Evolutionary conservation across 2,888 invertebrate species (phyloP), one percentile per base, ranked within the genome.

Genomic region (Petrophora chlorosata): DNA sequence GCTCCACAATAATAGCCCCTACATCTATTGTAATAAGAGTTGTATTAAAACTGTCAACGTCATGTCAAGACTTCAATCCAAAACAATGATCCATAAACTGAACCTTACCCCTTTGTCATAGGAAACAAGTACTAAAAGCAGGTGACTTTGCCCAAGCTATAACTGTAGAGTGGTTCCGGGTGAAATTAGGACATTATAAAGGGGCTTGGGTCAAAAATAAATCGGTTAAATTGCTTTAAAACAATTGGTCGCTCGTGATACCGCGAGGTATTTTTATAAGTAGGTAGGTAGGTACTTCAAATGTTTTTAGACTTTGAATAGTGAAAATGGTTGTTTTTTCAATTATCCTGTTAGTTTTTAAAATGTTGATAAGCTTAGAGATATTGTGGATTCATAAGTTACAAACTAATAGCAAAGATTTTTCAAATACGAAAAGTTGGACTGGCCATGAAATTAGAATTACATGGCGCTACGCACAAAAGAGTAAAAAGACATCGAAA

Each of bases 11-110:
- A 39, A 39, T 44, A 14, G 30, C 23, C 49, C 23, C 15, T 44
- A 50, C 8, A 0, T 16, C 23, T 28, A n/a, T 50, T 39, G 39
- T 34, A 29, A 43, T 39, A 50, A 17, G 25, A 17, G 9, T 10
- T 14, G 14, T 2, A 7, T 5, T n/a, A 36, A 34, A 30, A 17
- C 7, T 23, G n/a, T 23, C 17, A 13, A 8, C 14, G 9, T 32
- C 15, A 33, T 33, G 29, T 1, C 23, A 28, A 22, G 12, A 34
- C 9, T 10, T 22, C 1, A 35, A 39, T 2, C 29, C 15, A 12
- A 22, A 28, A 35, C 13, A 30, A 42, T 32, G 30, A 5, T 19
- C 33, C 7, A n/a, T n/a, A 26, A 16, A 47, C 23, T 25, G 14
- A 40, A 34, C 40, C 46, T 23, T 35, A 40, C 1, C 4, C 7